Percentiles rank a stretch among this genome's conserved stretches.
Conservation (phyloP, 2,113 vertebrate genomes). For the Hydrochoerus hydrochaeris region DNA sequence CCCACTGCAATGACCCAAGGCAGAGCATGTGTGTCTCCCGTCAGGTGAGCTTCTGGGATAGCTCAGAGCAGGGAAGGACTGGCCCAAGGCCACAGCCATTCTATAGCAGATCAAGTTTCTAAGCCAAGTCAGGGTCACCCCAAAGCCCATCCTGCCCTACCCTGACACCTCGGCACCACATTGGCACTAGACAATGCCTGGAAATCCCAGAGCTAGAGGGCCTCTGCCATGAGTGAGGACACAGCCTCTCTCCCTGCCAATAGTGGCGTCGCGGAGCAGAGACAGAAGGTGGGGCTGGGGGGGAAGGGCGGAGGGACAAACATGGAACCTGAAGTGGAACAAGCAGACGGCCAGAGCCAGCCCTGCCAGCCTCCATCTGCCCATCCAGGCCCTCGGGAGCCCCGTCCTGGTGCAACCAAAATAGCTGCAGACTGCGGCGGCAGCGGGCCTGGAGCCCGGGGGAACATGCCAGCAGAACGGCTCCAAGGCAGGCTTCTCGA, state of each 20-base stretch:
- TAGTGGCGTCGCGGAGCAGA: neutral
- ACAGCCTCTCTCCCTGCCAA: fast-evolving
- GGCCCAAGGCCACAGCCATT: neutral
- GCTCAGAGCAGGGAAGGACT: neutral
- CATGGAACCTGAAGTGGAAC: slow-evolving; percentile 60
- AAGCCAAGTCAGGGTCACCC: neutral
- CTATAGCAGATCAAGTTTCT: neutral
- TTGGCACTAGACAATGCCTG: neutral
- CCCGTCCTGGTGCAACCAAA: slow-evolving; percentile 60
- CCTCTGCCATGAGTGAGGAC: neutral
- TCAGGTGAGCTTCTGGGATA: neutral
- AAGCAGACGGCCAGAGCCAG: slow-evolving; percentile 68
- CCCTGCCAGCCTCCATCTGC: slow-evolving; percentile 82
- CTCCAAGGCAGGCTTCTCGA: slow-evolving; percentile 1
- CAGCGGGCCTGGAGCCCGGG: slow-evolving; percentile 54
- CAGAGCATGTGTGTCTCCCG: neutral
- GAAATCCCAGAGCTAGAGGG: neutral
- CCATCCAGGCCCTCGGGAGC: slow-evolving; percentile 75
- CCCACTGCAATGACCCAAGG: neutral
- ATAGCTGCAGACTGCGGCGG: slow-evolving; percentile 77
- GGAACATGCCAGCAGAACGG: slow-evolving; percentile 74
- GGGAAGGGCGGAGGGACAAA: neutral
- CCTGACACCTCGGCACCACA: no score
- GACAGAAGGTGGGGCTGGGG: neutral
- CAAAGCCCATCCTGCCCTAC: neutral